Base-by-base conservation (phyloP, 2,888 invertebrate species). In the Automeris io region DNA sequence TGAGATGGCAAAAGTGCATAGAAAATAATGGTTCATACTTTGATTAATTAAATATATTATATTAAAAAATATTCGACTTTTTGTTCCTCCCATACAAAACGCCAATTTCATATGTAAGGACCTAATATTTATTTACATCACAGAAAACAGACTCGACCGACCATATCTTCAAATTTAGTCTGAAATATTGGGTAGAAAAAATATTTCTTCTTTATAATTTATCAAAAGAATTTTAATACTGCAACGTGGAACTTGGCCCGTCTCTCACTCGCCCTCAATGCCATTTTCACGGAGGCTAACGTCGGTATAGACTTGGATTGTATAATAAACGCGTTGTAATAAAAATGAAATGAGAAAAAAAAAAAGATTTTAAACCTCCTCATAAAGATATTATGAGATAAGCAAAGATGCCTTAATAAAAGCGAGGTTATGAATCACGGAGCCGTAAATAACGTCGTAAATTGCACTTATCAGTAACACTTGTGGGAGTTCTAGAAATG, bases 401-500 rank as follows among this genome's bases (percentile, higher is more conserved):
- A 61, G 58, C 57, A 63, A 60, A 59, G 61, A 51, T 50, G 53
- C 54, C 54, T 55, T 65, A 61, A 64, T 70, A 64, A 64, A 66
- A 61, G 51, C 46, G 47, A 49, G 47, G 46, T 57, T 61, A 54
- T 62, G 63, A 69, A 70, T 70, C 54, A 62, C 59, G 52, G 61
- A 64, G 58, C 54, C 61, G 54, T 70, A 67, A 69, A 69, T 48
- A 66, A 62, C 49, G 56, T 59, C 67, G 58, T 68, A 64, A 66
- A 67, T 57, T 49, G 49, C 53, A 63, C 51, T 57, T 58, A 54
- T 40, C 43, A 21, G n/a, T n/a, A n/a, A n/a, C n/a, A n/a, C n/a
- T n/a, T n/a, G n/a, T n/a, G n/a, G n/a, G n/a, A n/a, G n/a, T n/a
- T n/a, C n/a, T n/a, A n/a, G n/a, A n/a, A n/a, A n/a, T n/a, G n/a